Base-by-base conservation (phyloP, 23 tunicate genomes). In the Ciona savignyi region DNA sequence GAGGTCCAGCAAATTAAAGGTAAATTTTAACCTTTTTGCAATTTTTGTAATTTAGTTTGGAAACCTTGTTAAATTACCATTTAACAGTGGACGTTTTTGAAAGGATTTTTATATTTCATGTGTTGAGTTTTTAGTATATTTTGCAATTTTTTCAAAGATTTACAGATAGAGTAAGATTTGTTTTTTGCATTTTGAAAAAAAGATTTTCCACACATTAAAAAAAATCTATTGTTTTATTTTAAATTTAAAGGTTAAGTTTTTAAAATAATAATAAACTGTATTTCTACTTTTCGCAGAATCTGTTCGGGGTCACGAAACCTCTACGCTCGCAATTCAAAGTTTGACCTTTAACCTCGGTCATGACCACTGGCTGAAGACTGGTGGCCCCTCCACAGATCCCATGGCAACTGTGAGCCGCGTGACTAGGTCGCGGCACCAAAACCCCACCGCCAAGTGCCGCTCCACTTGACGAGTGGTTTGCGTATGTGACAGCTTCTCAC, bases 1-100 rank as follows among this genome's bases (percentile, higher is more conserved):
- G 99, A 94, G 33, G 99, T 94, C 3, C 94, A 94, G 63, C 83
- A 91, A 60, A 81, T 91, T 35, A 84, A 85, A 80, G 97, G 97
- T 83, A 25, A 2, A 48, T 29, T n/a, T 27, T 30, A 68, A 21
- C 29, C 29, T 30, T 68, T 29, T 30, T 30, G 27, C 27, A 27
- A 30, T 15, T 70, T 70, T 20, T 70, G 19, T 22, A 2, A 32
- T 70, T 31, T 31, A 9, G 31, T n/a, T n/a, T n/a, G n/a, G n/a
- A n/a, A n/a, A n/a, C n/a, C n/a, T n/a, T n/a, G n/a, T n/a, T n/a
- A n/a, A n/a, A n/a, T n/a, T n/a, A n/a, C 29, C 23, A 64, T 25
- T 19, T 23, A 6, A 19, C 25, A 19, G 21, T 64, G 68, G 6
- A 6, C 23, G 6, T 19, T 64, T 21, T 64, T 23, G 68, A 19